Evolutionary conservation across 2,888 invertebrate species (phyloP).

Genomic region (Erpobdella octoculata): DNA sequence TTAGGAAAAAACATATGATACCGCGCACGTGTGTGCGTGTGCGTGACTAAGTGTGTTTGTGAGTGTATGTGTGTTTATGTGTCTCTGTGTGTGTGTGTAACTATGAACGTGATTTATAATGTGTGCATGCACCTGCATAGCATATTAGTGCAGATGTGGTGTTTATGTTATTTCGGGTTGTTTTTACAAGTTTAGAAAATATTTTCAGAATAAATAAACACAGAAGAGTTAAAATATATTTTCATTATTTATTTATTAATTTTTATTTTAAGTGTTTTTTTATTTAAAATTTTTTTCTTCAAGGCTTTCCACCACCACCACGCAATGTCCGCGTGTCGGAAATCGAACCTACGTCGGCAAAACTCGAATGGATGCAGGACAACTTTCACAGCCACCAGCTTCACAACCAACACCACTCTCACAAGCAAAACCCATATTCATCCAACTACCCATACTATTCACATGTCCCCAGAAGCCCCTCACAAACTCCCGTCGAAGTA

Average conservation of each 20-base stretch:
- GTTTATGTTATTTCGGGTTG: no score
- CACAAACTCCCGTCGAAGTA: conserved; percentile 5
- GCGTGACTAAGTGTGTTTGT: no score
- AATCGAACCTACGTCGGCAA: conserved; percentile 2
- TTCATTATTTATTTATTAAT: neutral
- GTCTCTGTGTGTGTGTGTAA: no score
- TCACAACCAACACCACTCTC: neutral
- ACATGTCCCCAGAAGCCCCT: neutral
- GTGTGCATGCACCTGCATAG: no score
- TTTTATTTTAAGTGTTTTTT: neutral
- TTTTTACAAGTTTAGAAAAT: no score
- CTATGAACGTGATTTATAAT: no score
- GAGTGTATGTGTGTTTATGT: no score
- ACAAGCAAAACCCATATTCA: neutral
- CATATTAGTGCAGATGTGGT: no score
- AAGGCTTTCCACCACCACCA: conserved; percentile 10
- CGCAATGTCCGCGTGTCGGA: neutral
- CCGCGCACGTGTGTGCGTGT: no score
- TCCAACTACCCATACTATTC: neutral
- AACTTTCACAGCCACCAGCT: neutral
- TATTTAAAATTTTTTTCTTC: neutral
- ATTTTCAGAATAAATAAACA: no score
- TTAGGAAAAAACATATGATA: no score
- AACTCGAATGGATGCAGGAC: conserved; percentile 17
- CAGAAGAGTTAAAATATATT: neutral